Base-by-base conservation (phyloP, 1,140 invertebrate genomes). In the Plutomurus gul region DNA sequence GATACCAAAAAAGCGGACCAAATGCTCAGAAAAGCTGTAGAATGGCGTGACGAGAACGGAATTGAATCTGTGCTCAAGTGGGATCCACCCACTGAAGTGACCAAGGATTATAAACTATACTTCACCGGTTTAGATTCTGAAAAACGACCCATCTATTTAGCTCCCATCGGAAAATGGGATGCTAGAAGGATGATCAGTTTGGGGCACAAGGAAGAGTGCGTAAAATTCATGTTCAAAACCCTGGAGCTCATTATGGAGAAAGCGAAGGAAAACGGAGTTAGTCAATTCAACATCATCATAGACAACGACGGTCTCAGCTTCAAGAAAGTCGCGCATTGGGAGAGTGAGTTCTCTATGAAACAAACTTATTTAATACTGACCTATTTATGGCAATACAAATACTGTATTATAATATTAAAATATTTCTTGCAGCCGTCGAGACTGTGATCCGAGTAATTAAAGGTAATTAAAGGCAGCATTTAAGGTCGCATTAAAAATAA, bases 321-420 rank as follows among this genome's bases (percentile, higher is more conserved):
- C 27, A 56, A 73, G 39, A 79, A 79, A 36, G 72, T 75, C 37
- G 78, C 78, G 18, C 78, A 79, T 71, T 79, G 78, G 78, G 78
- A 79, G 30, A 74, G 76, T 78, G 73, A 73, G 76, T 39, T 39
- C 11, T n/a, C 1, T 22, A 3, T 60, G 6, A 6, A 27, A 20
- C n/a, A n/a, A 25, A 51, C 10, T 2, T 1, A 60, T 60, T 7
- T 51, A 25, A 7, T n/a, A 22, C 3, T 16, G 0, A n/a, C n/a
- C n/a, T n/a, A n/a, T n/a, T n/a, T n/a, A n/a, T n/a, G n/a, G n/a
- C n/a, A n/a, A n/a, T n/a, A n/a, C n/a, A n/a, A n/a, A n/a, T n/a
- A n/a, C n/a, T n/a, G n/a, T n/a, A n/a, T n/a, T n/a, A n/a, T n/a
- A n/a, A n/a, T n/a, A n/a, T n/a, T n/a, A n/a, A n/a, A n/a, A n/a